Conservation (phyloP, 1,140 invertebrate species). For the Leptinotarsa texana region DNA sequence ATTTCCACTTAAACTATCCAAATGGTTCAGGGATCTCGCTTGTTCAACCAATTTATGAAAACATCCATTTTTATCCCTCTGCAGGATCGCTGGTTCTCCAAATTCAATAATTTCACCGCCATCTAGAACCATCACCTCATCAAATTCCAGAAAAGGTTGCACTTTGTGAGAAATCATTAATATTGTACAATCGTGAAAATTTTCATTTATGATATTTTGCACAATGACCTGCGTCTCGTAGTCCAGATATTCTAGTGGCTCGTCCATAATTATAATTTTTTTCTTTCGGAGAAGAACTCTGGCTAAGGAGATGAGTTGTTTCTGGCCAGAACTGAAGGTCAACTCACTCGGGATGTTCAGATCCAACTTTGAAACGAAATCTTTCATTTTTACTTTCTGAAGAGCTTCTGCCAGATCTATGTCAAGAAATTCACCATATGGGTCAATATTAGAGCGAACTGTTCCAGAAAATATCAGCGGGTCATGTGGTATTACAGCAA, state of each 20-base stretch:
- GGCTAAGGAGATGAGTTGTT: slow-evolving; percentile 79
- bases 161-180: slow-evolving; percentile 83
- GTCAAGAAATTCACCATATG: slow-evolving; percentile 60
- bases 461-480: slow-evolving; percentile 69
- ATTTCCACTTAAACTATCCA: background rate
- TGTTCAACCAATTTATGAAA: slow-evolving; percentile 65
- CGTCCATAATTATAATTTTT: slow-evolving; percentile 79
- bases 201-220: slow-evolving; percentile 68
- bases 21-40: slow-evolving; percentile 11
- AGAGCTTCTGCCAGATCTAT: slow-evolving; percentile 48
- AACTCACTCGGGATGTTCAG: slow-evolving; percentile 61
- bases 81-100: slow-evolving; percentile 69
- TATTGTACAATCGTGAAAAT: slow-evolving; percentile 75
- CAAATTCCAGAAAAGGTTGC: slow-evolving; percentile 81
- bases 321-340: slow-evolving; percentile 78
- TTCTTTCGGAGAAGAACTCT: slow-evolving; percentile 74
- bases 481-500: slow-evolving; percentile 86
- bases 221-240: slow-evolving; percentile 71
- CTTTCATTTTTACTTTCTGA: slow-evolving; percentile 52
- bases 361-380: slow-evolving; percentile 44
- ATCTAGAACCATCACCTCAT: slow-evolving; percentile 75
- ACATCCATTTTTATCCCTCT: slow-evolving; percentile 65
- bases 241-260: slow-evolving; percentile 74
- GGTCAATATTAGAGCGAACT: slow-evolving; percentile 63
- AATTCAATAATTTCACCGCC: slow-evolving; percentile 68